phyloP scores from a whole-genome alignment of 1,140 invertebrate genomes.

The Drosophila navojoa region DNA sequence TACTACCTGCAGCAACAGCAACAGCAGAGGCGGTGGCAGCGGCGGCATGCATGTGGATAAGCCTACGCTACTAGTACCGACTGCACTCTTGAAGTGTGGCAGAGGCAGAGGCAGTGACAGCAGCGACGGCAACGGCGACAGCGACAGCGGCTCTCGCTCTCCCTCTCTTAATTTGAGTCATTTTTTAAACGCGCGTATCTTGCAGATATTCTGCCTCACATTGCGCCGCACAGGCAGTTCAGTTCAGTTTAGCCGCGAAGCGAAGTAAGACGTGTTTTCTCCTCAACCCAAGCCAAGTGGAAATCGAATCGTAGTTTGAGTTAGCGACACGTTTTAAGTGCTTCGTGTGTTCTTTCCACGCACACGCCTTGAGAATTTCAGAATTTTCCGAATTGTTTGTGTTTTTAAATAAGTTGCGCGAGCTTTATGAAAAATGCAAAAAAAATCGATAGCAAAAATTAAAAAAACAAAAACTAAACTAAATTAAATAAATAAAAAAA shows the following conservation, averaged over 20 bases:
- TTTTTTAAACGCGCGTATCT: constrained; percentile 51
- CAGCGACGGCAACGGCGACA: not conserved
- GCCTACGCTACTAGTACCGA: constrained; percentile 18
- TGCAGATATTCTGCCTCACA: constrained; percentile 51
- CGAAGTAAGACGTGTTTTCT: constrained; percentile 83
- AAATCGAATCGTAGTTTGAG: constrained; percentile 56
- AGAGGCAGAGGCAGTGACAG: not conserved
- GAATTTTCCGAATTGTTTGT: constrained; percentile 53
- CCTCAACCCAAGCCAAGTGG: constrained; percentile 53
- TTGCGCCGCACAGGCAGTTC: constrained; percentile 38
- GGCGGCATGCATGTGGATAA: constrained; percentile 53
- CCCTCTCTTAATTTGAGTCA: constrained; percentile 44
- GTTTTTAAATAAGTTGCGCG: constrained; percentile 73
- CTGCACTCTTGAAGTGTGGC: constrained; percentile 2
- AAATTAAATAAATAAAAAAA: constrained; percentile 27
- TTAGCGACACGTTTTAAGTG: constrained; percentile 78
- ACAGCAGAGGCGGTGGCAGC: too few relatives aligned
- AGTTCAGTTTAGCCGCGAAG: constrained; percentile 77
- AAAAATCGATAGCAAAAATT: constrained; percentile 53
- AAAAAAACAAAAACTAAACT: constrained; percentile 14
- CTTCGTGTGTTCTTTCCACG: constrained; percentile 55
- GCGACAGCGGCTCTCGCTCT: constrained; percentile 12
- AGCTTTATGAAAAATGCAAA: constrained; percentile 73
- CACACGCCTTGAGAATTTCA: constrained; percentile 23
- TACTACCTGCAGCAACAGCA: constrained; percentile 52